Base-by-base conservation (phyloP, 2,888 invertebrate genomes). In the Anarsia innoxiella region DNA sequence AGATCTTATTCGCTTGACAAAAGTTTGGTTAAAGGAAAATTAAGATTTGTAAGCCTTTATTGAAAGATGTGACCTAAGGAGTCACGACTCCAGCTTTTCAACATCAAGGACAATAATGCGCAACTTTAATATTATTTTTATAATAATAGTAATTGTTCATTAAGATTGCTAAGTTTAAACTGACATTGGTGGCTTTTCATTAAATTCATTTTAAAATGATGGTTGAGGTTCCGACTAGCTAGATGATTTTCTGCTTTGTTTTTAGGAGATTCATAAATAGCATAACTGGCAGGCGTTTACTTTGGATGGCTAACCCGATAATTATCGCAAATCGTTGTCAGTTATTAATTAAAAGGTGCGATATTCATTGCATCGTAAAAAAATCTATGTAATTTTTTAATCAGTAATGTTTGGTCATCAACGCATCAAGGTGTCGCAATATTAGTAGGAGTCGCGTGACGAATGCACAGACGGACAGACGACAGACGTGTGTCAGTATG, bases 171-270 rank as follows among this genome's bases (percentile, higher is more conserved):
- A 29, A 43, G 43, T 51, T 48, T 45, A 44, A 40, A 38, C 40
- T 61, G 64, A 66, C 65, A 66, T 66, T 66, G 66, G 51, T 37
- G 46, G 2, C 4, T 12, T n/a, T n/a, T n/a, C n/a, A n/a, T n/a
- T n/a, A n/a, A n/a, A n/a, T n/a, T n/a, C n/a, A n/a, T n/a, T n/a
- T n/a, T n/a, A n/a, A n/a, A n/a, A n/a, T n/a, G n/a, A n/a, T n/a
- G n/a, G n/a, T n/a, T n/a, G n/a, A n/a, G n/a, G n/a, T n/a, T n/a
- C n/a, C n/a, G n/a, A n/a, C n/a, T n/a, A n/a, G n/a, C n/a, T n/a
- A n/a, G n/a, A n/a, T n/a, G n/a, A n/a, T n/a, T n/a, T n/a, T n/a
- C n/a, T n/a, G n/a, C n/a, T n/a, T n/a, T n/a, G n/a, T n/a, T n/a
- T n/a, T n/a, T n/a, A n/a, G n/a, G n/a, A n/a, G n/a, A n/a, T n/a